Base-by-base conservation (phyloP, 2,888 invertebrate species). In the Pheosia gnoma region DNA sequence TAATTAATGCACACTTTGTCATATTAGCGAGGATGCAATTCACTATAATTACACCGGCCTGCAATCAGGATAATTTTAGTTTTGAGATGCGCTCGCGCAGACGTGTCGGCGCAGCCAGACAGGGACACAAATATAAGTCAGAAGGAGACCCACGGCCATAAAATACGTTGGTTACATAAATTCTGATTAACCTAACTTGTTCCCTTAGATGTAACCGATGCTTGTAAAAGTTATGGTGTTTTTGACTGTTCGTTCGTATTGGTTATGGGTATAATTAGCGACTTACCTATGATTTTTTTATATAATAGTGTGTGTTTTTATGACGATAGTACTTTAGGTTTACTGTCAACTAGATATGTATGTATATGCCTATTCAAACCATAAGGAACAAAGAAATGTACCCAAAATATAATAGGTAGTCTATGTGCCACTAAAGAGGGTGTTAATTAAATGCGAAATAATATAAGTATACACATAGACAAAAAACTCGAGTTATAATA, bases 21-120 rank as follows among this genome's bases (percentile, higher is more conserved):
- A 61, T 65, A 70, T 60, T 66, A 60, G 36, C 52, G n/a, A 55
- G 58, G 67, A 41, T 60, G 39, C 57, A 52, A 55, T 52, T 58
- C 43, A 57, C 10, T n/a, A 55, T 66, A 52, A 68, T 64, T 60
- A 61, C 36, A 5, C 36, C 36, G 36, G 11, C 3, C 56, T 41
- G 58, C 56, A 59, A n/a, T 39, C n/a, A 59, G 37, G 53, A 65
- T 63, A 59, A 65, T 65, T 67, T 25, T 66, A 45, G 62, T 60
- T 61, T 60, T 59, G 60, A 56, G 59, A 63, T 64, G 63, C 60
- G 61, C 68, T 69, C 67, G 64, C 69, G 59, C 63, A 68, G 90
- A 90, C 90, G 86, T 72, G 72, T 67, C 83, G 90, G 89, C 89
- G 88, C 87, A 85, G 82, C 70, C 69, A 68, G 82, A 88, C 57